These are phyloP conservation scores for Eucriotettix oculatus DNA, from an alignment of 2,888 invertebrate genomes.

Conservation along the genomic window DNA sequence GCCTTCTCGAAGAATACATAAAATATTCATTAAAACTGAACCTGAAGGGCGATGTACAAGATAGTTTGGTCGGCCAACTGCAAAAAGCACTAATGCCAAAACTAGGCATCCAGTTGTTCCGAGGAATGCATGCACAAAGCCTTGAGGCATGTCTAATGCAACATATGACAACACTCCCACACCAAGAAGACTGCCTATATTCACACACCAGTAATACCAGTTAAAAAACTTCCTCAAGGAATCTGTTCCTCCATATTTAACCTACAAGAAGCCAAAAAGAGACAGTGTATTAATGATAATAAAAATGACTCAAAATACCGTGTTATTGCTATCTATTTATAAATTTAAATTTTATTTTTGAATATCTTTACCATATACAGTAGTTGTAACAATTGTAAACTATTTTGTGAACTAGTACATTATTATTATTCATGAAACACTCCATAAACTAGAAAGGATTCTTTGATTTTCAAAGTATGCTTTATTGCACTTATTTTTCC, in stretches of 20 bases:
- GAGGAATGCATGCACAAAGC: slow-evolving; percentile 26
- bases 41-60: slow-evolving; percentile 22
- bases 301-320: neutral
- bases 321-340: neutral
- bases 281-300: too few species aligned
- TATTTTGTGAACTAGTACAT: too few species aligned
- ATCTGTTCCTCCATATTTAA: slow-evolving; percentile 17
- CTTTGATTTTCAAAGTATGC: too few species aligned
- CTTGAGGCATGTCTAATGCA: slow-evolving; percentile 22
- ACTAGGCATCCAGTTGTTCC: slow-evolving; percentile 21
- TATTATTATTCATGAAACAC: too few species aligned
- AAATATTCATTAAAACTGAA: slow-evolving; percentile 24
- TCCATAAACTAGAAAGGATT: too few species aligned
- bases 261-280: slow-evolving; percentile 6
- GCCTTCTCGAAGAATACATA: slow-evolving; percentile 23
- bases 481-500: too few species aligned
- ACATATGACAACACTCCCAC: slow-evolving; percentile 25
- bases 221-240: slow-evolving; percentile 26
- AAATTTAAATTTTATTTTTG: neutral
- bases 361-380: too few species aligned
- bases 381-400: too few species aligned
- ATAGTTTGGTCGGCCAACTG: slow-evolving; percentile 22
- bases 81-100: slow-evolving; percentile 22
- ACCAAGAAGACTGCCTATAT: slow-evolving; percentile 27
- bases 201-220: slow-evolving; percentile 31